These are phyloP conservation scores for Hylaeus volcanicus DNA, from an alignment of 1,140 invertebrate genomes.

Conservation along the genomic window DNA sequence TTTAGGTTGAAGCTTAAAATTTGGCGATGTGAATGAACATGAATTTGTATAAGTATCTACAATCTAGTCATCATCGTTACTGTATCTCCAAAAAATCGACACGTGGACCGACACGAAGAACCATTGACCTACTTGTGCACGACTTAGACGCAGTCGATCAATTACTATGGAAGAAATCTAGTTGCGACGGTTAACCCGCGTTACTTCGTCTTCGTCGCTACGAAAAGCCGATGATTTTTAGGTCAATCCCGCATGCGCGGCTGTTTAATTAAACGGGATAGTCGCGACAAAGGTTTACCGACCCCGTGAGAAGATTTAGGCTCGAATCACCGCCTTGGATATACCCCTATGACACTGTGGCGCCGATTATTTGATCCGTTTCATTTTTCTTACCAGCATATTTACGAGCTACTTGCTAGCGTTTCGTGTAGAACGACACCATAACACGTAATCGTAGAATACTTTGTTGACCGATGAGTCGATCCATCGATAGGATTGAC, in stretches of 20 bases:
- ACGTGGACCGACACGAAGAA: background rate
- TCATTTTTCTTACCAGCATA: conserved; percentile 29
- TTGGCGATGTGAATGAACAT: too few species aligned
- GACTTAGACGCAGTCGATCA: background rate
- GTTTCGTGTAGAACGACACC: background rate
- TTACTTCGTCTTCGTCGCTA: background rate
- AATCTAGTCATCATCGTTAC: too few species aligned
- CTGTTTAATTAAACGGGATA: conserved; percentile 12
- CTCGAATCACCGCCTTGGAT: background rate
- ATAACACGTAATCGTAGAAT: too few species aligned
- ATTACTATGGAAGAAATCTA: background rate
- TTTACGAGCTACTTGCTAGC: background rate
- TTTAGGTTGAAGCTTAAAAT: too few species aligned
- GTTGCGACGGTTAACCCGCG: background rate
- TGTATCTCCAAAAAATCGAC: background rate
- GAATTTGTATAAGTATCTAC: too few species aligned
- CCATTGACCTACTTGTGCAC: background rate
- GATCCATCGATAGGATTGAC: too few species aligned
- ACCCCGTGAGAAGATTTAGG: conserved; percentile 31
- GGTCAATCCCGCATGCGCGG: conserved; percentile 29
- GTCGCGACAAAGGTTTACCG: conserved; percentile 1
- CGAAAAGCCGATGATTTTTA: conserved; percentile 11
- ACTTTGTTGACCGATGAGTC: too few species aligned
- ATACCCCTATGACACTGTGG: background rate
- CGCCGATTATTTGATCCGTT: background rate